A percentile compares a stretch with the other conserved stretches of the same genome.
Evolutionary conservation across 2,113 vertebrate species (phyloP).

Genomic region (Pelobates fuscus): DNA sequence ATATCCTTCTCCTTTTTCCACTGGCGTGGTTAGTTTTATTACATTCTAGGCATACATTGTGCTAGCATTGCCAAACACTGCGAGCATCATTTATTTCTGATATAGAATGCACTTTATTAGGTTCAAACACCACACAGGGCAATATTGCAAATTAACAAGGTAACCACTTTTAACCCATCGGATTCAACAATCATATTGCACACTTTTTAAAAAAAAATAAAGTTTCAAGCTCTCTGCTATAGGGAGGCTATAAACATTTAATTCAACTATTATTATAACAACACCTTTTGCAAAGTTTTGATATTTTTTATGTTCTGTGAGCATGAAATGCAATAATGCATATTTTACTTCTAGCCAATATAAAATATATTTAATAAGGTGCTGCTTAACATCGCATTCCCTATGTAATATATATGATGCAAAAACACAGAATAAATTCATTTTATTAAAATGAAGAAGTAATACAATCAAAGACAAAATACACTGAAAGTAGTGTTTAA

Average conservation of each 20-base stretch:
- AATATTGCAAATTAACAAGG: constrained; percentile 20
- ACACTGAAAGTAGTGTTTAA: too few relatives aligned
- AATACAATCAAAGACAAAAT: too few relatives aligned
- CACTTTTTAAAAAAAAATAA: too few relatives aligned
- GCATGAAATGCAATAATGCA: too few relatives aligned
- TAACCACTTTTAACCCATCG: background rate
- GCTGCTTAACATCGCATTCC: too few relatives aligned
- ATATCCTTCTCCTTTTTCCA: constrained; percentile 49
- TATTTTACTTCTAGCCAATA: too few relatives aligned
- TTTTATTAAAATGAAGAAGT: too few relatives aligned
- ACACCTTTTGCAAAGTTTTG: constrained; percentile 7
- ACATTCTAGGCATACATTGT: constrained; percentile 40
- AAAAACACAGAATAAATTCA: too few relatives aligned
- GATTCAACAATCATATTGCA: too few relatives aligned
- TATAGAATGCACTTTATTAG: constrained; percentile 33
- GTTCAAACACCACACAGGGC: constrained; percentile 28
- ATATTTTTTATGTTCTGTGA: constrained; percentile 4
- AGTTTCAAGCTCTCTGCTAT: constrained; percentile 18
- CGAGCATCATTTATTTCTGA: constrained; percentile 46
- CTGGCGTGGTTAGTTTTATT: constrained; percentile 40
- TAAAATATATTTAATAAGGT: too few relatives aligned
- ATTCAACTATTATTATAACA: background rate
- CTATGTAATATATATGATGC: too few relatives aligned
- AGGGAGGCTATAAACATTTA: constrained; percentile 22
- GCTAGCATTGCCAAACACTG: constrained; percentile 36